Base-by-base conservation (phyloP, 2,888 invertebrate species). In the Erebia ligea region DNA sequence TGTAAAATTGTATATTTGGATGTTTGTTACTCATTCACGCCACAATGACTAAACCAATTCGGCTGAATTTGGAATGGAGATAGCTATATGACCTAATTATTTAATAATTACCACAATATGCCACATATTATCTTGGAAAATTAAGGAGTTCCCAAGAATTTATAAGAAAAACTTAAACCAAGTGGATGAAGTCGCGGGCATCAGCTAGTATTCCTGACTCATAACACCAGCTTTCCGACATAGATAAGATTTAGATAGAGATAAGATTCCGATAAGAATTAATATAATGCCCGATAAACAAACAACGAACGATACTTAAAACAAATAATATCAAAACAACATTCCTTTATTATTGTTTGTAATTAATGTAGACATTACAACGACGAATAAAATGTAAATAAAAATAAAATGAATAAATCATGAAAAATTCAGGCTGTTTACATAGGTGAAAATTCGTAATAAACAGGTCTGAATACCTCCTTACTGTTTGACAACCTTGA, bases 401-500 rank as follows among this genome's bases (percentile, higher is more conserved):
- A 57, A 34, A 13, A 57, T 13, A 1, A 11, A 11, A 9, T 3
- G 2, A 11, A 17, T 59, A 40, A 59, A 5, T 59, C 42, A 59
- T 1, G 17, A 42, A 42, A 10, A 59, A 59, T 40, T 17, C 57
- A n/a, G 17, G 42, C 17, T 42, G 42, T 45, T 42, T 42, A 59
- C 42, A 61, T 19, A 42, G 42, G 42, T 61, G 61, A 19, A 42
- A 42, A 11, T n/a, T 40, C 11, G 34, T 15, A n/a, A 34, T 34
- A 58, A n/a, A 40, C 40, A n/a, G 13, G 8, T n/a, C 9, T 57
- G 5, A 11, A 57, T 25, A 57, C 57, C 57, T 15, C 15, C n/a
- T 57, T 57, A 57, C 25, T 15, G 34, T 57, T 57, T 57, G 25
- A 57, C 25, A 57, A 57, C 57, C 57, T 57, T 57, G 57, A 25